Percentiles rank a stretch among this genome's conserved stretches.
These are phyloP conservation scores for Gymnobelideus leadbeateri DNA, from an alignment of 2,113 vertebrate genomes.

Conservation along the genomic window DNA sequence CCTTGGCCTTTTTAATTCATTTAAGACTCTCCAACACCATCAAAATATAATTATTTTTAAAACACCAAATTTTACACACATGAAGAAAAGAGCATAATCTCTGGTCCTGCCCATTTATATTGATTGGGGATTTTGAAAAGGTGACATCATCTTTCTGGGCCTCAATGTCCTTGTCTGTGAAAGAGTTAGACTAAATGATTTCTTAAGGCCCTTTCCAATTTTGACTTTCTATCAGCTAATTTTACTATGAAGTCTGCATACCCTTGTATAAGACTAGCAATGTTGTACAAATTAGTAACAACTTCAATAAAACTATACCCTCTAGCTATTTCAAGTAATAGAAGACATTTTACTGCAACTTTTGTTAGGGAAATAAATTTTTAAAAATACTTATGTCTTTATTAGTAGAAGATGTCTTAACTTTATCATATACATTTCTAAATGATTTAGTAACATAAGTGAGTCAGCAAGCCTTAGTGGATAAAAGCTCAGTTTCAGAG, in stretches of 20 bases:
- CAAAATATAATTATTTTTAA: neutral
- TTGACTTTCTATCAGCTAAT: neutral
- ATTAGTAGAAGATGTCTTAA: neutral
- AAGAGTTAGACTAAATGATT: neutral
- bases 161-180: slow-evolving; percentile 27
- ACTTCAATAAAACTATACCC: neutral
- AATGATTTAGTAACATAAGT: neutral
- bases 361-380: neutral
- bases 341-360: neutral
- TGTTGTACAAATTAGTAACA: slow-evolving; percentile 2
- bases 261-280: neutral
- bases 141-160: neutral
- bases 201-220: neutral
- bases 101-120: neutral
- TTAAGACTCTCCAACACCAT: neutral
- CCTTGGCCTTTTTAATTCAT: neutral
- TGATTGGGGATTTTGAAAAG: neutral
- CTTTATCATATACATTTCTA: neutral
- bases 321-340: neutral
- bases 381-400: neutral
- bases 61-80: neutral
- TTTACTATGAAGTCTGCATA: neutral
- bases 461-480: neutral
- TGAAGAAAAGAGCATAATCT: neutral
- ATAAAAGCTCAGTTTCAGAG: neutral